Evolutionary conservation across 2,888 invertebrate genomes (phyloP).

Genomic region (Habrosyne pyritoides): DNA sequence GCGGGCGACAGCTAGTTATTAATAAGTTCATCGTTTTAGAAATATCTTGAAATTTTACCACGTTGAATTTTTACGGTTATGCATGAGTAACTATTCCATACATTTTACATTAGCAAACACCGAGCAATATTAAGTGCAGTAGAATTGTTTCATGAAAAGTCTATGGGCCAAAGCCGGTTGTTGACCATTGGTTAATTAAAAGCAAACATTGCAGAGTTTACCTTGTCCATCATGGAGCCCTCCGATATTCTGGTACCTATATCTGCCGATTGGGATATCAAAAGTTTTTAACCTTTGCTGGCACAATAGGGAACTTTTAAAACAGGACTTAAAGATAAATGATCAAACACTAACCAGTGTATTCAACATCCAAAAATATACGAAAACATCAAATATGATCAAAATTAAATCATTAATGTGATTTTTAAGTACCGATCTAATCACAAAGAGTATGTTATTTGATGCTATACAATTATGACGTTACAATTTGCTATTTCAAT

Average conservation of each 20-base stretch:
- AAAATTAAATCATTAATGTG: no score
- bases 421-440: no score
- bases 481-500: no score
- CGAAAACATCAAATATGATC: no score
- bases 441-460: no score
- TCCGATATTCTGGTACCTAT: slow-evolving; percentile 43
- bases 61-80: neutral
- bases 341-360: no score
- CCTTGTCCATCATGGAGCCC: slow-evolving; percentile 57
- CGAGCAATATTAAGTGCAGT: slow-evolving; percentile 61
- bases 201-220: slow-evolving; percentile 71
- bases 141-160: slow-evolving; percentile 76
- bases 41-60: neutral
- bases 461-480: no score
- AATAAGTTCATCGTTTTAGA: neutral
- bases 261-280: slow-evolving; percentile 11
- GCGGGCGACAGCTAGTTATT: no score
- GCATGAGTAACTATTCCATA: slow-evolving; percentile 29
- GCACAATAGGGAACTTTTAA: no score
- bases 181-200: slow-evolving; percentile 79
- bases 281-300: no score
- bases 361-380: no score
- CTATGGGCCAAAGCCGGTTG: slow-evolving; percentile 64
- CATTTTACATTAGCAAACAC: slow-evolving; percentile 47
- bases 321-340: no score